Conservation (phyloP, 2,113 vertebrate genomes). For the Onychostoma macrolepis region DNA sequence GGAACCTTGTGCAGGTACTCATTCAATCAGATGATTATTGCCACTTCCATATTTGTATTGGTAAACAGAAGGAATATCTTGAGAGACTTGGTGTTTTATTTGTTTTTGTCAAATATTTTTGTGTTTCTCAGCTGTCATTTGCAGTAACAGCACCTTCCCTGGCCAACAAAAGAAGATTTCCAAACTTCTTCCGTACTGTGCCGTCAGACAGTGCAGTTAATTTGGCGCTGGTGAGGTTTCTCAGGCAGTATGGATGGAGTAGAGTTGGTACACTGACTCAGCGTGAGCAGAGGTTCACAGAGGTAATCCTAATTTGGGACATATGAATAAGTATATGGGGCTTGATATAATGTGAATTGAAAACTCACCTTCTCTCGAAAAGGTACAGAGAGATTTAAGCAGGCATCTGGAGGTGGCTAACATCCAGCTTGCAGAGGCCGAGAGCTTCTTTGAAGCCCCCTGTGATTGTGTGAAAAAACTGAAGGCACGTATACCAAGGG, state of each 20-base stretch:
- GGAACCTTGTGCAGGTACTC: slow-evolving; percentile 88
- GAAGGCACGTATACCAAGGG: slow-evolving; percentile 56
- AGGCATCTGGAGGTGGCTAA: slow-evolving; percentile 57
- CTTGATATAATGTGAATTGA: not conserved
- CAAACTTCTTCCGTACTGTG: slow-evolving; percentile 88
- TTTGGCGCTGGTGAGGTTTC: slow-evolving; percentile 85
- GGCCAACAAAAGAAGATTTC: slow-evolving; percentile 87
- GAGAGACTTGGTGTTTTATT: not conserved
- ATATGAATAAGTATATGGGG: not conserved
- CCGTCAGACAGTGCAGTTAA: slow-evolving; percentile 89
- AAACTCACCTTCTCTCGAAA: not conserved
- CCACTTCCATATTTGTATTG: not conserved
- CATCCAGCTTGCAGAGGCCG: slow-evolving; percentile 45
- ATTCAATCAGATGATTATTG: not conserved
- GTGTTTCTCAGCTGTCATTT: slow-evolving; percentile 85
- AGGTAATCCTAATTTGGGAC: slow-evolving; percentile 72
- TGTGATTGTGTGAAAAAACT: slow-evolving; percentile 62
- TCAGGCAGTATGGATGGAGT: slow-evolving; percentile 85
- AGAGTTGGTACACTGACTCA: slow-evolving; percentile 88
- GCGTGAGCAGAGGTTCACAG: slow-evolving; percentile 81
- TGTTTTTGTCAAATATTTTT: not conserved
- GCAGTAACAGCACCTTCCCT: slow-evolving; percentile 82
- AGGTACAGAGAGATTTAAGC: slow-evolving; percentile 66
- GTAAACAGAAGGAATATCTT: not conserved
- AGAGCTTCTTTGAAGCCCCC: slow-evolving; percentile 54